Evolutionary conservation across 2,113 vertebrate species (phyloP).

Genomic region (Tylochromis polylepis): DNA sequence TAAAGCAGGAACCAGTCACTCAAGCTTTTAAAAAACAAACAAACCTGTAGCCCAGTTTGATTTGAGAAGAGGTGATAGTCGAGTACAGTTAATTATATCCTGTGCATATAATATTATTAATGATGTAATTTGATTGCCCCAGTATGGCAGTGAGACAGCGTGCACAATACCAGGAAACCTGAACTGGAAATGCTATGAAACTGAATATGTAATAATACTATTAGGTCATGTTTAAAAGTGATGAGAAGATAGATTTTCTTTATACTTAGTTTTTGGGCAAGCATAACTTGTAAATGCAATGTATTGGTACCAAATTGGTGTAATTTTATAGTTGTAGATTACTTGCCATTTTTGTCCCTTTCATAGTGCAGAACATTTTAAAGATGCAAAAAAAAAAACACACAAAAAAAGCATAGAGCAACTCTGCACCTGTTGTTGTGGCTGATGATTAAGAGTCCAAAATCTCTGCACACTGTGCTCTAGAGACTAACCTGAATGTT

Average conservation of each 20-base stretch:
- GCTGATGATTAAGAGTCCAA: neutral
- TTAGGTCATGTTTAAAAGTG: neutral
- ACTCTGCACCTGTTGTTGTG: neutral
- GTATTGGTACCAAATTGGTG: neutral
- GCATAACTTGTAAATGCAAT: neutral
- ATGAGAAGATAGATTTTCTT: neutral
- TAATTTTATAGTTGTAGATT: neutral
- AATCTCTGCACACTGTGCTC: neutral
- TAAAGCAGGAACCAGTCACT: neutral
- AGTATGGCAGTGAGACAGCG: neutral
- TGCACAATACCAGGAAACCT: neutral
- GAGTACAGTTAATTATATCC: conserved; percentile 27
- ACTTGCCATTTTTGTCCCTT: neutral
- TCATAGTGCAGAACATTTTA: neutral
- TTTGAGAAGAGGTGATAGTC: neutral
- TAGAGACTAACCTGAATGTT: neutral
- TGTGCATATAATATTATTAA: neutral
- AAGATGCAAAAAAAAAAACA: neutral
- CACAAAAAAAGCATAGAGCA: neutral
- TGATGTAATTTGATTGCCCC: neutral
- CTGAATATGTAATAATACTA: neutral
- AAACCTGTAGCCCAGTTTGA: neutral
- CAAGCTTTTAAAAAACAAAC: neutral
- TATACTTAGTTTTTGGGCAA: neutral
- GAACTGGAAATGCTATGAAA: neutral